Evolutionary conservation across 1,140 invertebrate species (phyloP), one percentile per base, ranked within the genome.

Genomic region (Atta cephalotes): DNA sequence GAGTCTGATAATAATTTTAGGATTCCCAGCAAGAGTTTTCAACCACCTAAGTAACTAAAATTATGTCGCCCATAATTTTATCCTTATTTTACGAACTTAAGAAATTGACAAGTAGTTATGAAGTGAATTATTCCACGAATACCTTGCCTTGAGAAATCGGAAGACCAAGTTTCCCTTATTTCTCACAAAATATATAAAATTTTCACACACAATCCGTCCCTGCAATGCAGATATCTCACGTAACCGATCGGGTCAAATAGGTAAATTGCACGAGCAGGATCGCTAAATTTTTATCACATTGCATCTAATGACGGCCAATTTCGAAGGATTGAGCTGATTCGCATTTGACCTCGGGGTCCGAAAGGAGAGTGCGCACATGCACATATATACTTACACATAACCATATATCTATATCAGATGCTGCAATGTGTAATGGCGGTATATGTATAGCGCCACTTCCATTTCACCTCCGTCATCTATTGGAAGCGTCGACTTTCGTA

Each of bases 1-100:
- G n/a, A 56, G 51, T 81, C n/a, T 68, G 62, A 80, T 65, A 70
- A 81, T 81, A 70, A 80, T 80, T 80, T 70, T 58, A 53, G 16
- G 28, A 21, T 9, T 28, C 14, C 65, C 31, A 45, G 51, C 21
- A 56, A 56, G 14, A 80, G 28, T 10, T 21, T n/a, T 39, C 16
- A n/a, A 51, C 28, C 31, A 18, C 4, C 21, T 25, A 25, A 62
- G 31, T 77, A 62, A 62, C 35, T 35, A 21, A 56, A 39, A 56
- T 70, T 65, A 14, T 58, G 49, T 21, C n/a, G 12, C 39, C 39
- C 39, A 45, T 45, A 45, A 45, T 14, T 56, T 28, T 21, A n/a
- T 68, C 16, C n/a, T 7, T 21, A 28, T 63, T 78, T 25, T 71
- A 45, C 18, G 60, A 81, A 71, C 53, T 28, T 25, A 58, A 58